Conservation (phyloP, 2,113 vertebrate species). For the Silurus meridionalis region DNA sequence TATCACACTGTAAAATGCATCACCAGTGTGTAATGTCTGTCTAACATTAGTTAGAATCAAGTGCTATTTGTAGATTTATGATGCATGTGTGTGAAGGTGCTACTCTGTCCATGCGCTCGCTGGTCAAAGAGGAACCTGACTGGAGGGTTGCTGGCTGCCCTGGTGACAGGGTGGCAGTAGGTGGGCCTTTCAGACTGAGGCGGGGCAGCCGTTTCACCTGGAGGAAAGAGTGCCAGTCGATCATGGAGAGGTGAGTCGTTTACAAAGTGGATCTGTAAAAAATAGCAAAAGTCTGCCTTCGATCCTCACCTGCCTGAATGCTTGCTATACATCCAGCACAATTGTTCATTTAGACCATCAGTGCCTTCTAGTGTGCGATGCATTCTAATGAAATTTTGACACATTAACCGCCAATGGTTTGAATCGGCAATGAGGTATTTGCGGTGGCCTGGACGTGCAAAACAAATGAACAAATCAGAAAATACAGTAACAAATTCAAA, state of each 20-base stretch:
- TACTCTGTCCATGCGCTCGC: slow-evolving; percentile 76
- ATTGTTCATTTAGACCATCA: not conserved
- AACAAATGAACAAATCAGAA: no score
- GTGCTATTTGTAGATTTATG: not conserved
- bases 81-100: slow-evolving; percentile 62
- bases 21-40: not conserved
- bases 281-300: not conserved
- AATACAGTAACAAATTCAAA: no score
- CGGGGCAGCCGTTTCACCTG: slow-evolving; percentile 81
- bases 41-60: not conserved
- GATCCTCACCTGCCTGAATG: not conserved
- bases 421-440: not conserved
- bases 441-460: no score
- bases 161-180: slow-evolving; percentile 64
- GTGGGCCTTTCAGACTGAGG: slow-evolving; percentile 74
- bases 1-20: slow-evolving; percentile 6
- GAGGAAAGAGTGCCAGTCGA: slow-evolving; percentile 82
- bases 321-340: not conserved
- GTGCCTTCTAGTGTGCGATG: not conserved
- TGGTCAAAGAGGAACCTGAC: slow-evolving; percentile 80
- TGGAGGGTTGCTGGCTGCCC: slow-evolving; percentile 74
- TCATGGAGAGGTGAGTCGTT: slow-evolving; percentile 78
- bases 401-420: not conserved
- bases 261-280: not conserved
- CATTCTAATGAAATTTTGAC: not conserved